Base-by-base conservation (phyloP, 2,888 invertebrate genomes). In the Drosophila monieri region DNA sequence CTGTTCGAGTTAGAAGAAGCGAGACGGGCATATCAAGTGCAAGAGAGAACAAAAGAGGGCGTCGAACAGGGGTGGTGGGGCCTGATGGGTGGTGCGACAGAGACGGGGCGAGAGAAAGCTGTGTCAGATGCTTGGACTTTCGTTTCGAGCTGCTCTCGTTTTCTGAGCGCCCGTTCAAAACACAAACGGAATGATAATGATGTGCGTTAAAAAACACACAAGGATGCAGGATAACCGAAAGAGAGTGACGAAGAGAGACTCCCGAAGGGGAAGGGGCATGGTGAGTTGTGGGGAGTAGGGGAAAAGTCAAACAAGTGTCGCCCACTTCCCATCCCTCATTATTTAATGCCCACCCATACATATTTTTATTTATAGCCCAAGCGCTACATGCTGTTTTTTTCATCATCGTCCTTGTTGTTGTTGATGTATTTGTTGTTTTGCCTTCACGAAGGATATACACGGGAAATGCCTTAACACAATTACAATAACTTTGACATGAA, bases 151-250 rank as follows among this genome's bases (percentile, higher is more conserved):
- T 76, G 49, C 74, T 72, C 61, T 15, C 56, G 37, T 25, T 37
- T 81, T 73, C 89, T 88, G 88, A 53, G 74, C 74, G 81, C 88
- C 88, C 76, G 89, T 75, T 88, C 74, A 85, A 88, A 88, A 87
- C 77, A 77, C 88, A 88, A 88, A 89, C 85, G 89, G 88, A 88
- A 88, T 88, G 89, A 89, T 89, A 88, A 88, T 88, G 88, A 88
- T 88, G 85, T 89, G 88, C 81, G 81, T 85, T 77, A 73, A 85
- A 83, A 78, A 83, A 76, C 73, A 85, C 73, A 76, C 56, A 60
- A 71, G 75, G 51, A 80, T 65, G 53, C 44, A 46, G 64, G 62
- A 64, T 62, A 62, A 47, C 37, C 32, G 44, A 37, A 47, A 41
- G 41, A 56, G 56, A 43, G 15, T 14, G 48, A 10, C 35, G 58